Evolutionary conservation across 1,140 invertebrate species (phyloP), one percentile per base, ranked within the genome.

Genomic region (Chrysomallon squamiferum): DNA sequence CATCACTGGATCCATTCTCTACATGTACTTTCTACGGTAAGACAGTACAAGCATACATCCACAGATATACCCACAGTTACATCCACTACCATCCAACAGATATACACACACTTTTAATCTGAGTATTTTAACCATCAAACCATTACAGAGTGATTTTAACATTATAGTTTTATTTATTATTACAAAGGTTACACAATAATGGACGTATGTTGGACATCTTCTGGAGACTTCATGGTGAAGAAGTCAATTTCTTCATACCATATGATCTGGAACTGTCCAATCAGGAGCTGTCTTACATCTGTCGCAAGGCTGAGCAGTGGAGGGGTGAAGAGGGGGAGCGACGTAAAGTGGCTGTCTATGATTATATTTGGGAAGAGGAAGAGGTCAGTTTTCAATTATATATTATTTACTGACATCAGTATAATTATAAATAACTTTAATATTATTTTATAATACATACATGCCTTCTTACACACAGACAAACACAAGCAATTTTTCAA

Each of bases 21-120:
- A 84, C 74, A 84, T 84, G 81, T 84, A 82, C 72, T 84, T 84
- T 73, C 69, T 84, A 38, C 77, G 82, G 82, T 84, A 72, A 67
- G 66, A 29, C 15, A 25, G 43, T 47, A 43, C 41, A 43, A 43
- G 41, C 41, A n/a, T 47, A 22, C 45, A 47, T 3, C 45, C 45
- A 47, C 25, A 1, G 5, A 47, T 18, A 15, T 4, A 1, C n/a
- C n/a, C n/a, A n/a, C n/a, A n/a, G n/a, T n/a, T n/a, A n/a, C n/a
- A n/a, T n/a, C n/a, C n/a, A n/a, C n/a, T n/a, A n/a, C n/a, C n/a
- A n/a, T n/a, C n/a, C n/a, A n/a, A n/a, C n/a, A n/a, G n/a, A n/a
- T n/a, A n/a, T n/a, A n/a, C n/a, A n/a, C n/a, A n/a, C n/a, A n/a
- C n/a, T n/a, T n/a, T n/a, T n/a, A n/a, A n/a, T n/a, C n/a, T n/a